Conservation (phyloP, 2,888 invertebrate genomes). For the Ecliptopera silaceata region DNA sequence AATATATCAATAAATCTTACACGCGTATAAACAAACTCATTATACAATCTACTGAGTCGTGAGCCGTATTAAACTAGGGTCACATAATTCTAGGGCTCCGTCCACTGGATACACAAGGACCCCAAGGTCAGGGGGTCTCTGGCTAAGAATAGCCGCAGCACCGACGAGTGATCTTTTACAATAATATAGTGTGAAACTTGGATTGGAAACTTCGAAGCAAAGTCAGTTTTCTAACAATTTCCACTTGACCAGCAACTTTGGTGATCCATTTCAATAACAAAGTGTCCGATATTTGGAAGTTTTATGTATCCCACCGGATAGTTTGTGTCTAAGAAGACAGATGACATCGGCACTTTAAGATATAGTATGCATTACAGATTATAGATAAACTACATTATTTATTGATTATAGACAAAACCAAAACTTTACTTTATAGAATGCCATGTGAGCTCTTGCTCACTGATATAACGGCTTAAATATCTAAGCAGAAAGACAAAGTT, state of each 20-base stretch:
- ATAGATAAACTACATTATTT: no score
- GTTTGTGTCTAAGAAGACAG: neutral
- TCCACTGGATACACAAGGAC: slow-evolving; percentile 13
- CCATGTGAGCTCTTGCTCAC: no score
- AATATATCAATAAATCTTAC: no score
- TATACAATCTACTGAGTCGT: neutral
- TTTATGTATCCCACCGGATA: neutral
- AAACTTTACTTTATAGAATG: no score
- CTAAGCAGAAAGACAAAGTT: no score
- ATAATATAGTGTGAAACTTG: slow-evolving; percentile 16
- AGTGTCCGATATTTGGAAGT: neutral
- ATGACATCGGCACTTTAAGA: neutral
- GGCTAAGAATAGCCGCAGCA: slow-evolving; percentile 11
- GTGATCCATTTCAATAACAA: slow-evolving; percentile 4
- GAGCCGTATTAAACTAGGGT: neutral
- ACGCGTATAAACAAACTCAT: neutral
- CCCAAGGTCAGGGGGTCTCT: slow-evolving; percentile 16
- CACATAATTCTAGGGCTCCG: slow-evolving; percentile 8
- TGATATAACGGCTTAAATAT: no score
- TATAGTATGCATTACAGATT: no score
- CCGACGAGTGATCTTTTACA: slow-evolving; percentile 19
- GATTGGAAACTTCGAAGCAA: slow-evolving; percentile 4
- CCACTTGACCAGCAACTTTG: neutral
- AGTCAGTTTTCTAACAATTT: neutral
- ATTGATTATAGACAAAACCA: no score